phyloP scores from a whole-genome alignment of 2,888 invertebrate species.

The Ecdyonurus torrentis region DNA sequence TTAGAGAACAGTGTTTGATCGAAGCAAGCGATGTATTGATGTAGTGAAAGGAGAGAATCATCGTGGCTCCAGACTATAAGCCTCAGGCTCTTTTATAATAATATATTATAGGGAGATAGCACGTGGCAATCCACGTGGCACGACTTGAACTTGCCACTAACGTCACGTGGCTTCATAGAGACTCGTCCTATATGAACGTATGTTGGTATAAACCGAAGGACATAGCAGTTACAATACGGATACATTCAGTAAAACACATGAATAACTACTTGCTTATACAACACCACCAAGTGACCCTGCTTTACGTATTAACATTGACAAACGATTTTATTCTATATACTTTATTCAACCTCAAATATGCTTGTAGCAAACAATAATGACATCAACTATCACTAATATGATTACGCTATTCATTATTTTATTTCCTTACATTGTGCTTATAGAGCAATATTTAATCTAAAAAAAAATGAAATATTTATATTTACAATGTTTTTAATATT shows the following conservation, averaged over 20 bases:
- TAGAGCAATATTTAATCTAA: no score
- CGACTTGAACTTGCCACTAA: conserved; percentile 5
- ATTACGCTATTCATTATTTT: not conserved
- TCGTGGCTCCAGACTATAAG: no score
- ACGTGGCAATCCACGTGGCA: not conserved
- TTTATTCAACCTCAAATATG: not conserved
- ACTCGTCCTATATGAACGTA: not conserved
- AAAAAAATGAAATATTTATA: no score
- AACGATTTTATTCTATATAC: not conserved
- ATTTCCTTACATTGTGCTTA: not conserved
- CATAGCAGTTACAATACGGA: not conserved
- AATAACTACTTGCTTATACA: not conserved
- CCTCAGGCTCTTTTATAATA: not conserved
- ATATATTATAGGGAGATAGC: not conserved
- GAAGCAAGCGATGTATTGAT: no score
- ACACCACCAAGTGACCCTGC: not conserved
- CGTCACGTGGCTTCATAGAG: not conserved
- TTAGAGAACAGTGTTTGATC: no score
- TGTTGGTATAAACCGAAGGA: no score
- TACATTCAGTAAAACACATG: not conserved
- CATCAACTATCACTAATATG: not conserved
- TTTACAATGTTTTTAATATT: no score
- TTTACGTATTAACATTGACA: not conserved
- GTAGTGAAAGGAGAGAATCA: no score
- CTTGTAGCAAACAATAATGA: not conserved